These are phyloP conservation scores for Chrysopa pallens DNA, from an alignment of 1,140 invertebrate genomes.

Conservation along the genomic window DNA sequence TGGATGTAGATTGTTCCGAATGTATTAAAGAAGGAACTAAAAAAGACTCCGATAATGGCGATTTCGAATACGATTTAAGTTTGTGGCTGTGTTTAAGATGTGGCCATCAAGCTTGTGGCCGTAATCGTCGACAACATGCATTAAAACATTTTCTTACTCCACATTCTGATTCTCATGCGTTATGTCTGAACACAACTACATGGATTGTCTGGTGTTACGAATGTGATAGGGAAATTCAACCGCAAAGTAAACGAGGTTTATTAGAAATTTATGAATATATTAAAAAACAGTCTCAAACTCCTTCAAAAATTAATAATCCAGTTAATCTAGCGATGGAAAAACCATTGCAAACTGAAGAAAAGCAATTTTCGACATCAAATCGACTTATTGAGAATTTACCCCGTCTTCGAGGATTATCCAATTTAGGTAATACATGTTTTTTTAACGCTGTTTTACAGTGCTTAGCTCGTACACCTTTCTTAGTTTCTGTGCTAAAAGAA, in stretches of 20 bases:
- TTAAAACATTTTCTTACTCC: constrained; percentile 56
- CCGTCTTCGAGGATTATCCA: constrained; percentile 48
- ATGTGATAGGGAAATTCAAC: constrained; percentile 38
- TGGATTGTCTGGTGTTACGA: constrained; percentile 62
- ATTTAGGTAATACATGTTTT: constrained; percentile 93
- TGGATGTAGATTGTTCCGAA: constrained; percentile 36
- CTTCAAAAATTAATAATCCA: constrained; percentile 1
- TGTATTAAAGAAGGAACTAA: constrained; percentile 28
- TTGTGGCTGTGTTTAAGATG: constrained; percentile 54
- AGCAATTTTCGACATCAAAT: neutral
- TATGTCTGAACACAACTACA: constrained; percentile 49
- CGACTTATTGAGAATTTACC: constrained; percentile 18
- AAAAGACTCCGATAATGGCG: constrained; percentile 11
- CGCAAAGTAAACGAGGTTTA: constrained; percentile 38
- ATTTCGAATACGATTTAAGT: constrained; percentile 36
- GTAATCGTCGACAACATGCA: constrained; percentile 50
- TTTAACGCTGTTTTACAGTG: constrained; percentile 92
- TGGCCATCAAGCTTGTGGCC: constrained; percentile 59
- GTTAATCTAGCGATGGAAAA: constrained; percentile 9
- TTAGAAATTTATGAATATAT: constrained; percentile 41
- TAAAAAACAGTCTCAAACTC: constrained; percentile 27
- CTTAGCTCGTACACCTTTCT: constrained; percentile 67
- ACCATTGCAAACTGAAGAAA: constrained; percentile 9
- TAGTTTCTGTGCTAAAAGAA: constrained; percentile 53
- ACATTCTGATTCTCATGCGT: constrained; percentile 52